Evolutionary conservation across 2,888 invertebrate species (phyloP), one percentile per base, ranked within the genome.

Genomic region (Megastigmus dorsalis): DNA sequence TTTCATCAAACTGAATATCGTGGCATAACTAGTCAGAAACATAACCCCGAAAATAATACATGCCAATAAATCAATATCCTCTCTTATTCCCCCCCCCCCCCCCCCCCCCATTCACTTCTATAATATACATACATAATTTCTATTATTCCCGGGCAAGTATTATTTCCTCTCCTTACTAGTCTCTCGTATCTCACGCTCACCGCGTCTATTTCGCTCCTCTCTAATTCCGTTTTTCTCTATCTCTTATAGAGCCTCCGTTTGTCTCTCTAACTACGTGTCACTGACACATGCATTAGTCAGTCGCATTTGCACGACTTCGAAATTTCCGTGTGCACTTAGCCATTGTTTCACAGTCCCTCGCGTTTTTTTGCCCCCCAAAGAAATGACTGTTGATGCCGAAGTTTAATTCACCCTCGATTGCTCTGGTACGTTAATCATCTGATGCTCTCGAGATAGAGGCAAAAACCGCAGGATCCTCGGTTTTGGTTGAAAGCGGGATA

Each of bases 251-350:
- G 30, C 9, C 59, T 60, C 59, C 62, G 74, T 74, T 74, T 68
- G 48, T 74, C 74, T 68, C 67, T 72, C 59, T 75, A 72, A 75
- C 68, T 52, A 71, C 60, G 59, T 65, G 75, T 72, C 75, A 75
- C 57, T 59, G 72, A 68, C 75, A 75, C 67, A 72, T 68, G 72
- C 72, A 72, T 75, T 75, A 75, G 71, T 75, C 57, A 75, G 74
- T 55, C 68, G 67, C 30, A 69, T 63, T 74, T 70, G 60, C 74
- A 60, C 28, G 38, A n/a, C n/a, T n/a, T n/a, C 41, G 45, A 75
- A 70, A 70, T 75, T 75, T 68, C 74, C 65, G 57, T 28, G 59
- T 67, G 72, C 52, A 66, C 50, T 45, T 54, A 52, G 60, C 52
- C 65, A 75, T 75, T 75, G 70, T 75, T 66, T 20, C n/a, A n/a